These are phyloP conservation scores for Rambutsinella grinnellia DNA, from an alignment of 2,888 invertebrate species.

Conservation along the genomic window DNA sequence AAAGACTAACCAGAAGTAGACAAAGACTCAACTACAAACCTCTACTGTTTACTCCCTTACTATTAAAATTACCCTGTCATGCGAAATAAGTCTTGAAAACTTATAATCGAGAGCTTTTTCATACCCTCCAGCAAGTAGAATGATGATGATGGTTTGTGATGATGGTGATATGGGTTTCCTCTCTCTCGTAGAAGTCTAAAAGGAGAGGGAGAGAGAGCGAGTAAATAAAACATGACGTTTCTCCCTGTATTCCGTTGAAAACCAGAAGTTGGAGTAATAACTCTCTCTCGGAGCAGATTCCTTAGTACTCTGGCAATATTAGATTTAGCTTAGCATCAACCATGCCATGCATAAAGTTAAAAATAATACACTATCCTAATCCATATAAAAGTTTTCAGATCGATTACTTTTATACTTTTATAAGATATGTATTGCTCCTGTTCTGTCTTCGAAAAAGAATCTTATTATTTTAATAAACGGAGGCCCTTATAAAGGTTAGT, in stretches of 20 bases:
- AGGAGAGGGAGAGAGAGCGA: too few species aligned
- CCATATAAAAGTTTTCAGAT: background rate
- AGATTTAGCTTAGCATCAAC: background rate
- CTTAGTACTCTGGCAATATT: background rate
- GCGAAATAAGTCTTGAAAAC: conserved; percentile 43
- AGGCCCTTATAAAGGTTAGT: too few species aligned
- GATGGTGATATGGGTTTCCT: conserved; percentile 10
- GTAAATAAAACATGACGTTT: conserved; percentile 19
- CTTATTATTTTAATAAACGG: background rate
- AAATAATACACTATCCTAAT: background rate
- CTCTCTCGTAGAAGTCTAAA: too few species aligned
- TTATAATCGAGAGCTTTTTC: conserved; percentile 32
- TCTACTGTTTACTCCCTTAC: too few species aligned
- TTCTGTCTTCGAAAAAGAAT: background rate
- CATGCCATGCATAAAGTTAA: background rate
- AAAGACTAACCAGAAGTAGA: too few species aligned
- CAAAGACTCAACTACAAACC: too few species aligned
- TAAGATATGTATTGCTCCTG: background rate
- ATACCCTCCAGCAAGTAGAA: conserved; percentile 23
- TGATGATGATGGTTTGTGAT: too few species aligned
- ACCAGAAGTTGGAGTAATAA: background rate
- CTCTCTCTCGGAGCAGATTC: background rate
- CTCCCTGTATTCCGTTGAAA: too few species aligned
- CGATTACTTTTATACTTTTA: background rate
- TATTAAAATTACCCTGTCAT: conserved; percentile 34